Conservation (phyloP, 2,113 vertebrate genomes). For the Manacus vitellinus region DNA sequence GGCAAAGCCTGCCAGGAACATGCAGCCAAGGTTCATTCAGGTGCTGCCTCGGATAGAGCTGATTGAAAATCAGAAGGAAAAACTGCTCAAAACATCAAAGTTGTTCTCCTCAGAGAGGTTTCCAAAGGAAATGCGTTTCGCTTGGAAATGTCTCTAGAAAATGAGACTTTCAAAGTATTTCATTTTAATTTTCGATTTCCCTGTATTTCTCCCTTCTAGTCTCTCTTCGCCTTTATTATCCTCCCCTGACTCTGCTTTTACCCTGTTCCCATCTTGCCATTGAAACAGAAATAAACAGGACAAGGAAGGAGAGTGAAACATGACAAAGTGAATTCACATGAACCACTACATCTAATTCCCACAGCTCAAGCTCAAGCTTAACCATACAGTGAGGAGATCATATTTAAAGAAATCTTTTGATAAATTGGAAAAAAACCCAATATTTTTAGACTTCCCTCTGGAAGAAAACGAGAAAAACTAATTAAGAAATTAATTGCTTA, state of each 20-base stretch:
- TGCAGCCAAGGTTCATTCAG: background rate
- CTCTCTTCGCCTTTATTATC: background rate
- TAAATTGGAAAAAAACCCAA: background rate
- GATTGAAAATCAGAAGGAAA: background rate
- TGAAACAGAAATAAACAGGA: background rate
- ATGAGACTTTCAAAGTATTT: background rate
- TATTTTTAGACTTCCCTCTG: background rate
- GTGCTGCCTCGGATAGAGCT: background rate
- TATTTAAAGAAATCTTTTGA: background rate
- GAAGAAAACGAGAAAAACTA: background rate
- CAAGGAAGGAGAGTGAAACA: background rate
- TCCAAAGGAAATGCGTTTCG: background rate
- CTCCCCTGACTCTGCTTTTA: background rate
- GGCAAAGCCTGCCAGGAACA: background rate
- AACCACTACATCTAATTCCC: background rate
- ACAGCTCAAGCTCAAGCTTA: background rate
- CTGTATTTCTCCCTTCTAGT: background rate
- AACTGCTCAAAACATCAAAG: background rate
- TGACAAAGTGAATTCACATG: background rate
- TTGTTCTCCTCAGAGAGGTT: background rate
- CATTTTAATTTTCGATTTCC: background rate
- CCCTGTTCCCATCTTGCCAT: background rate
- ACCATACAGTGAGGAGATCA: background rate
- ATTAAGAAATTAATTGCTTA: conserved; percentile 31
- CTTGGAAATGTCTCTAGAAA: background rate